phyloP scores from a whole-genome alignment of 2,888 invertebrate genomes.

The Cheilosia pagana region DNA sequence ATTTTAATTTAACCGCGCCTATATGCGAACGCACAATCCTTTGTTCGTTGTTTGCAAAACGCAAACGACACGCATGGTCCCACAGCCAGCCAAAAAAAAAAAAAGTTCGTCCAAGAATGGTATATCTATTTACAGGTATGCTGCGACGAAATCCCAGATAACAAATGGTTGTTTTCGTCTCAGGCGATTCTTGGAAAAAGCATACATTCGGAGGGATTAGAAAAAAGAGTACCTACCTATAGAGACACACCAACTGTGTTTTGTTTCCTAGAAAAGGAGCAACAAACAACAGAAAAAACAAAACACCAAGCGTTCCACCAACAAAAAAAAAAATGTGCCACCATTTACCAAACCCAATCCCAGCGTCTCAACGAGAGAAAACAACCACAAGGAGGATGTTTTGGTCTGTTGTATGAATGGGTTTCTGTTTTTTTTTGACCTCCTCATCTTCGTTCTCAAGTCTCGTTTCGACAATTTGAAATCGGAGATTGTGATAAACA shows the following conservation, averaged over 20 bases:
- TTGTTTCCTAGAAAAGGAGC: constrained; percentile 63
- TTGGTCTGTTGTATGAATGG: constrained; percentile 46
- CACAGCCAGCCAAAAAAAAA: neutral
- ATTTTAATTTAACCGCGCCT: constrained; percentile 5
- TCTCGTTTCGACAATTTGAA: constrained; percentile 51
- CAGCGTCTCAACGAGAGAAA: constrained; percentile 9
- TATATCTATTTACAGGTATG: constrained; percentile 9
- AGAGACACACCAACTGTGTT: constrained; percentile 2
- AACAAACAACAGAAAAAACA: constrained; percentile 18
- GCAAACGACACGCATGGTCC: neutral
- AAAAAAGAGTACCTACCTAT: constrained; percentile 7
- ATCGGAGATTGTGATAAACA: constrained; percentile 65
- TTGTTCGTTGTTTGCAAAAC: neutral
- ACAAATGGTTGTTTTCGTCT: constrained; percentile 55
- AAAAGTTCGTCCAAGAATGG: constrained; percentile 17
- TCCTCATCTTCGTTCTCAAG: constrained; percentile 4
- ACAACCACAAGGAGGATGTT: constrained; percentile 47
- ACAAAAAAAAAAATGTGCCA: constrained; percentile 36
- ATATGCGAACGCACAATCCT: constrained; percentile 10
- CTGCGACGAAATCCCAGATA: constrained; percentile 23
- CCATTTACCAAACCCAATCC: neutral
- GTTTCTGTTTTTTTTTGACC: constrained; percentile 21
- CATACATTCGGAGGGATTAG: constrained; percentile 57
- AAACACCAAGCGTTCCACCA: neutral
- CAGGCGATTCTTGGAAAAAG: constrained; percentile 59